Conservation (phyloP, 2,113 vertebrate genomes). For the Progne subis region DNA sequence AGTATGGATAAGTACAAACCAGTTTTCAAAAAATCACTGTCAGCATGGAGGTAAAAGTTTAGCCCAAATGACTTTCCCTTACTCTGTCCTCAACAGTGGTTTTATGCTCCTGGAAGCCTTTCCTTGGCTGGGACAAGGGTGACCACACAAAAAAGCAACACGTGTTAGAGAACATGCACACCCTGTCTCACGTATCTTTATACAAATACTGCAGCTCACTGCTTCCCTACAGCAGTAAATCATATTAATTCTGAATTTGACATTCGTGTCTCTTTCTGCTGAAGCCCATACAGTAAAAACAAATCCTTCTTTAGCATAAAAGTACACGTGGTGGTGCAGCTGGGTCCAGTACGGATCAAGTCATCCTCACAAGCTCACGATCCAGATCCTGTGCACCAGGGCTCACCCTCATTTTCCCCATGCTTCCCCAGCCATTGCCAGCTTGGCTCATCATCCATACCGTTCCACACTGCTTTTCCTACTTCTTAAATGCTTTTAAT, state of each 20-base stretch:
- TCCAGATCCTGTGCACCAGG: not conserved
- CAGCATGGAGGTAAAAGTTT: not conserved
- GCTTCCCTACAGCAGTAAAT: not conserved
- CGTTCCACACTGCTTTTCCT: rapidly evolving
- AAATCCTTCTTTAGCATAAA: not conserved
- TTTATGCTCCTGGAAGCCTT: not conserved
- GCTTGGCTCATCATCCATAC: not conserved
- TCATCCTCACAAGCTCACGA: not conserved
- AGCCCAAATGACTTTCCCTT: not conserved
- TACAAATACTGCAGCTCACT: not conserved
- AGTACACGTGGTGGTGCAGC: not conserved
- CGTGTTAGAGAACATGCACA: not conserved
- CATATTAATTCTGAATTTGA: not conserved
- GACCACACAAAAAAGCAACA: not conserved
- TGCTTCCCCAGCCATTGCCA: not conserved
- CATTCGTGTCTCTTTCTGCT: not conserved
- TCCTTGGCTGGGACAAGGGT: not conserved
- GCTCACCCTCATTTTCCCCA: not conserved
- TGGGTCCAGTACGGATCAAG: not conserved
- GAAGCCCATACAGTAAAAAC: not conserved
- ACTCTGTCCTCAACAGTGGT: not conserved
- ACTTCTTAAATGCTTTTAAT: not conserved
- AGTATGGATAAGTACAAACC: not conserved
- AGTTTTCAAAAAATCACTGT: not conserved
- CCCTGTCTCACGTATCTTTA: not conserved